Evolutionary conservation across 1,140 invertebrate genomes (phyloP).

Genomic region (Littorina saxatilis): DNA sequence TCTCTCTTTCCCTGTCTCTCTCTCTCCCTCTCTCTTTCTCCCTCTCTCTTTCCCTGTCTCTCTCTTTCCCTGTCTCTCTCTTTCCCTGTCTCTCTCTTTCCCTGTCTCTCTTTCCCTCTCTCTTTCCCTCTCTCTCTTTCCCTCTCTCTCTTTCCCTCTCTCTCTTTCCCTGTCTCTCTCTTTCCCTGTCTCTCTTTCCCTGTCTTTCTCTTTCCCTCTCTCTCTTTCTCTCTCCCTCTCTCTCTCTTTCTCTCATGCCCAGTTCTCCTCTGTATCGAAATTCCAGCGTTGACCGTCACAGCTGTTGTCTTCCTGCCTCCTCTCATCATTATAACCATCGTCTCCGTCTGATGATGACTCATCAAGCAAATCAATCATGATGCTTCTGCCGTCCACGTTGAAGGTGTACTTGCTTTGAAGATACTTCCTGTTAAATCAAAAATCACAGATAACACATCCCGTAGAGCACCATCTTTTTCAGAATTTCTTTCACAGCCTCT

Average conservation of each 20-base stretch:
- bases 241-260: background rate
- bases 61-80: too few species aligned
- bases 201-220: too few species aligned
- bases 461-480: background rate
- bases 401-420: conserved; percentile 17
- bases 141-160: too few species aligned
- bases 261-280: background rate
- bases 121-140: too few species aligned
- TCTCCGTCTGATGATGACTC: background rate
- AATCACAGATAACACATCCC: background rate
- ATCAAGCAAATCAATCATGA: background rate
- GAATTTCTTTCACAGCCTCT: too few species aligned
- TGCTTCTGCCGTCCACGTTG: background rate
- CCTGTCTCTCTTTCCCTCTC: too few species aligned
- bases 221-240: background rate
- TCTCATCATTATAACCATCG: background rate
- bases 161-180: too few species aligned
- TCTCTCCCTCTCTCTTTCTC: too few species aligned
- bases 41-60: too few species aligned
- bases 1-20: too few species aligned
- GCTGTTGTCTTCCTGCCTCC: background rate
- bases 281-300: background rate
- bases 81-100: too few species aligned
- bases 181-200: too few species aligned
- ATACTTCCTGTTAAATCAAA: background rate